Percentiles rank a stretch among this genome's conserved stretches.
Conservation (phyloP, 2,888 invertebrate species). For the Chloroclysta siterata region DNA sequence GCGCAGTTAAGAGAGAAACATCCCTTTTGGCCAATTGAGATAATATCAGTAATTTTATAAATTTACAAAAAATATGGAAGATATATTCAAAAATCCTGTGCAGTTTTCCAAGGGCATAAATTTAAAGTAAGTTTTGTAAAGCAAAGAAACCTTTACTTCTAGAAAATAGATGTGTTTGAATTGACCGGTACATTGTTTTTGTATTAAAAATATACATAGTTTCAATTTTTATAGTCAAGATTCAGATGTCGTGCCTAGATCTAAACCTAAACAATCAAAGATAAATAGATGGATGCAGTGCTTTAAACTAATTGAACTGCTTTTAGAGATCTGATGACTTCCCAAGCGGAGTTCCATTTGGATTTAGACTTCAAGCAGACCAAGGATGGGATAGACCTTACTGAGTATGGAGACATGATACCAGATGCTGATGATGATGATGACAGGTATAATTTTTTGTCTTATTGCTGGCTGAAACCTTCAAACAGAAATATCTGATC, state of each 20-base stretch:
- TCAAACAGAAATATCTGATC: neutral
- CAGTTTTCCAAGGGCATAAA: constrained; percentile 69
- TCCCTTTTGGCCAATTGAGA: too few relatives aligned
- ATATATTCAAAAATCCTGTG: constrained; percentile 60
- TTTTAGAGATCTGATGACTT: constrained; percentile 59
- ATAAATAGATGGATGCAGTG: too few relatives aligned
- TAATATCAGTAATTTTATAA: too few relatives aligned
- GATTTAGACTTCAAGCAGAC: constrained; percentile 67
- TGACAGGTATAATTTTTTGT: constrained; percentile 39
- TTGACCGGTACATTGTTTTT: too few relatives aligned
- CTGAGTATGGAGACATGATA: constrained; percentile 58
- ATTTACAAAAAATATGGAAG: constrained; percentile 60
- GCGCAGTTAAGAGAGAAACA: too few relatives aligned
- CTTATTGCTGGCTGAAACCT: neutral
- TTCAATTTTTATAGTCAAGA: too few relatives aligned
- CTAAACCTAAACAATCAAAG: too few relatives aligned
- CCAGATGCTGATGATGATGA: constrained; percentile 57
- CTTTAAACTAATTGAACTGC: neutral
- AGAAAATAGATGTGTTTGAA: too few relatives aligned
- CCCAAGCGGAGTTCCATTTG: constrained; percentile 62
- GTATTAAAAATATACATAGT: too few relatives aligned
- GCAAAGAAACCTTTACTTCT: too few relatives aligned
- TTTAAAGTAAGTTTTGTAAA: constrained; percentile 54
- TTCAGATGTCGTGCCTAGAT: too few relatives aligned
- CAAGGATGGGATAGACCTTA: constrained; percentile 45